Base-by-base conservation (phyloP, 2,888 invertebrate genomes). In the Malacosoma neustria region DNA sequence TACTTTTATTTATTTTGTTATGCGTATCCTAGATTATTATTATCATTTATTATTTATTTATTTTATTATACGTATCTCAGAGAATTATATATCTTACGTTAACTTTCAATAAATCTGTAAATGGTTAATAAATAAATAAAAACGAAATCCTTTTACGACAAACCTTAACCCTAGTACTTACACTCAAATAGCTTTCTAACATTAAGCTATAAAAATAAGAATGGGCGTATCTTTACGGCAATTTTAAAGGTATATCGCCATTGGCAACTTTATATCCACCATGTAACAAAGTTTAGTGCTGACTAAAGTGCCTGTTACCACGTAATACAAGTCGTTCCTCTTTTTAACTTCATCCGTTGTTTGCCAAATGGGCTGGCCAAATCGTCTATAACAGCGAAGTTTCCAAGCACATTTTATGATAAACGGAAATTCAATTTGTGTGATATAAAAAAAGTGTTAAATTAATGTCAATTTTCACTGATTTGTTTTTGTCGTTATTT, bases 321-420 rank as follows among this genome's bases (percentile, higher is more conserved):
- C 48, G 54, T 57, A 50, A 56, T 51, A 48, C 51, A 49, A 54
- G 55, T 51, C 61, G 53, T 58, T 56, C 46, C 49, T 61, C 56
- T 59, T 61, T 57, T 57, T 54, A 63, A 66, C 58, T 66, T 50
- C 41, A 46, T 48, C 46, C 49, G 43, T 45, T 59, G 62, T 67
- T 61, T 69, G 69, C 68, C 67, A 68, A 72, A 72, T 63, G 63
- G 65, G 44, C 51, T 49, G 48, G 51, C 57, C 61, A 66, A 69
- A 69, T 66, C 62, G 62, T 58, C 68, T 67, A 63, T 68, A 61
- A 54, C 63, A 22, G 46, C 48, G 38, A 68, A 69, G 54, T 66
- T 70, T 56, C 48, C 50, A 46, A 41, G 40, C 22, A 22, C 48
- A 51, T 52, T 61, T 60, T 59, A 56, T 61, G 54, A 46, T 43